phyloP scores from a whole-genome alignment of 2,113 vertebrate species.

The pig (Sus scrofa) region DNA sequence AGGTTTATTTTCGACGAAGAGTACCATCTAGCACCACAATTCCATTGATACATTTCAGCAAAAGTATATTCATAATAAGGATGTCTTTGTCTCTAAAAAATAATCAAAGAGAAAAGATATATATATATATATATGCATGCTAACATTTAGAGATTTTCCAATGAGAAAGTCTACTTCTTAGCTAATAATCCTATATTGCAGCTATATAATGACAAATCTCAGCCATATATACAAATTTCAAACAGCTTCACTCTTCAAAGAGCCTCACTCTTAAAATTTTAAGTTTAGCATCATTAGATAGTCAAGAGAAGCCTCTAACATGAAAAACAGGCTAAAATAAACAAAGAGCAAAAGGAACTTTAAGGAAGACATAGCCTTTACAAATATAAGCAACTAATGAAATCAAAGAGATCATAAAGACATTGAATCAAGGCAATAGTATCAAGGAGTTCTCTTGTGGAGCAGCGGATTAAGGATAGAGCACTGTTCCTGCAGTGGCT shows the following conservation, averaged over 20 bases:
- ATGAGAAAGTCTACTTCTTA: background rate
- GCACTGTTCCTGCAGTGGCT: too few relatives aligned
- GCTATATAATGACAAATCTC: background rate
- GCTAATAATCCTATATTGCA: background rate
- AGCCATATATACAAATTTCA: background rate
- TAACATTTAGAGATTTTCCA: background rate
- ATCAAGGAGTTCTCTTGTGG: background rate
- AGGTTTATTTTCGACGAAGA: too few relatives aligned
- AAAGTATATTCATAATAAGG: too few relatives aligned
- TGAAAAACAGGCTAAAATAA: background rate
- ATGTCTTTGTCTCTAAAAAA: background rate
- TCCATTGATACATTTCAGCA: too few relatives aligned
- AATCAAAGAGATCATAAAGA: background rate
- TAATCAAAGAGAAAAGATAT: background rate
- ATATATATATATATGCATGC: background rate
- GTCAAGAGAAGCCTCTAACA: background rate
- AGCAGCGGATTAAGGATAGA: too few relatives aligned
- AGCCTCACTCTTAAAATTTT: background rate
- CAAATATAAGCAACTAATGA: slow-evolving; percentile 10
- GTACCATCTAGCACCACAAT: too few relatives aligned
- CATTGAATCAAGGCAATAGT: background rate
- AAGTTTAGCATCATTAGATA: background rate
- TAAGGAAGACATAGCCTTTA: slow-evolving; percentile 23
- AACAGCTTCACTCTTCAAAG: too few relatives aligned
- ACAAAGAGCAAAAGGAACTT: background rate